Evolutionary conservation across 2,797 vertebrate species (phyloP), one percentile per base, ranked within the genome.

Genomic region (Glossophaga mutica): DNA sequence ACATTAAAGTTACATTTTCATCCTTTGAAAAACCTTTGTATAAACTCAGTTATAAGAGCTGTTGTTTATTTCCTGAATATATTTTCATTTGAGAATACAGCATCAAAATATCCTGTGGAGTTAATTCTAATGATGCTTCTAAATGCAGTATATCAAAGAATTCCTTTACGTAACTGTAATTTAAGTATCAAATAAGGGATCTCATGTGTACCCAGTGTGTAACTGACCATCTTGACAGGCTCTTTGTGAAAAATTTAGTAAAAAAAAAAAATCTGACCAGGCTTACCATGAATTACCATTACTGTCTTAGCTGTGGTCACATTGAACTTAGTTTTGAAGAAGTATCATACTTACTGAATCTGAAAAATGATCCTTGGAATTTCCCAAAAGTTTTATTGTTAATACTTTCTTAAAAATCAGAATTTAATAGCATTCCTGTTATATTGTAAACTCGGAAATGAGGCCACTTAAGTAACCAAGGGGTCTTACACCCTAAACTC

Each of bases 301-400:
- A 86, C 29, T 70, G 4, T 95, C 37, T 88, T 94, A 85, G 57
- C 55, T 97, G 37, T 94, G 55, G 26, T 88, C 82, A 90, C 9
- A 42, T 76, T 92, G 90, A 95, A 24, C 46, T 96, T 93, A 90
- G 9, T 91, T 97, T 96, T 93, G 65, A 78, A 93, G 70, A 94
- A 93, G 50, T 77, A 21, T 18, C 18, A 5, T 21, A 95, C 18
- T 94, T 76, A 57, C 1, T 92, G 34, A 91, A 55, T 85, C 37
- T 90, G 71, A 95, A 97, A 90, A 94, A 70, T 10, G 24, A 90
- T 93, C 62, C 24, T 85, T 95, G 84, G 76, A 90, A 95, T 96
- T 96, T 87, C 50, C 88, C 81, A 50, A 48, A 86, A 96, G 32
- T 94, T 91, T 91, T 79, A 91, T 73, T 39, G 32, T 93, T 94